These are phyloP conservation scores for Crepidodera aurea DNA, from an alignment of 2,888 invertebrate genomes.

Conservation along the genomic window DNA sequence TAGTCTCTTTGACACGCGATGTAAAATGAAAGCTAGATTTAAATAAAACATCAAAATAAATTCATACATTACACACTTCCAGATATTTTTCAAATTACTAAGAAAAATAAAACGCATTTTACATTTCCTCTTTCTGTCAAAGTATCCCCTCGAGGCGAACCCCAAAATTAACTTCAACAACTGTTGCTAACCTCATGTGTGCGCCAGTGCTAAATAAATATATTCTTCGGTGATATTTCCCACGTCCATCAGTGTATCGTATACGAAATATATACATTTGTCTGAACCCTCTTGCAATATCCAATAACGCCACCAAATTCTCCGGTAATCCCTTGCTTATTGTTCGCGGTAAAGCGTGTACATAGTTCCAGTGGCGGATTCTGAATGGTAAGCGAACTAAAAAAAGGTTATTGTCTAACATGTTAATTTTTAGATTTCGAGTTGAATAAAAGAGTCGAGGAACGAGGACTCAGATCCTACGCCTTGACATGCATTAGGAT, in stretches of 20 bases:
- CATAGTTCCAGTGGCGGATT: neutral
- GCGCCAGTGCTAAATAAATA: conserved; percentile 20
- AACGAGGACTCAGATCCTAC: too few species aligned
- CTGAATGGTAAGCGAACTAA: too few species aligned
- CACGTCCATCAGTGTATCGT: conserved; percentile 46
- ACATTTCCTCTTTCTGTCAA: neutral
- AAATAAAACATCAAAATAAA: too few species aligned
- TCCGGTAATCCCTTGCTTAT: conserved; percentile 53
- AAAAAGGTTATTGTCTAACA: too few species aligned
- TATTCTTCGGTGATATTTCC: conserved; percentile 32
- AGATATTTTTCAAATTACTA: too few species aligned
- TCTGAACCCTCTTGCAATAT: conserved; percentile 49
- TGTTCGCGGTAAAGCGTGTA: conserved; percentile 45
- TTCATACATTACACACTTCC: too few species aligned
- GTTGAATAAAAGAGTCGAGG: too few species aligned
- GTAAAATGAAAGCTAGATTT: too few species aligned
- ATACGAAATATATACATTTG: conserved; percentile 37
- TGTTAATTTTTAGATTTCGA: too few species aligned
- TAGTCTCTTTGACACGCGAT: too few species aligned
- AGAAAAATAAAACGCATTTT: too few species aligned
- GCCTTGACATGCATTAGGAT: too few species aligned
- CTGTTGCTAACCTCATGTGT: conserved; percentile 4
- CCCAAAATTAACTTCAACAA: conserved; percentile 7
- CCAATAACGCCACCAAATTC: conserved; percentile 53
- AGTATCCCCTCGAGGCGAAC: neutral